A percentile compares a stretch with the other conserved stretches of the same genome.
phyloP scores from a whole-genome alignment of 1,140 invertebrate genomes.

The Drosophila murphyi region DNA sequence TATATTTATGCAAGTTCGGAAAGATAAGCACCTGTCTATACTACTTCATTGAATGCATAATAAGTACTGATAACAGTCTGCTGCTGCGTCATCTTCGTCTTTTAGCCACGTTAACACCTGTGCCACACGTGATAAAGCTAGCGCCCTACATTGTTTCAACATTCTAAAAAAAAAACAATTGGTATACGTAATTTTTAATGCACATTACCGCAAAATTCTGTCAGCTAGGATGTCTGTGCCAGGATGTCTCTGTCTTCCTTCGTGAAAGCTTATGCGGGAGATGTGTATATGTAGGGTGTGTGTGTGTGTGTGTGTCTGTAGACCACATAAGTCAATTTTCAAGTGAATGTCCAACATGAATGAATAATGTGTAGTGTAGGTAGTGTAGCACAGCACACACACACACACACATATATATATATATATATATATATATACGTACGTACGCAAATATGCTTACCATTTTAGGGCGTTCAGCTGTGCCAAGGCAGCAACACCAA shows the following conservation, averaged over 20 bases:
- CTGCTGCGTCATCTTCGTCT: background rate
- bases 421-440: background rate
- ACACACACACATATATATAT: background rate
- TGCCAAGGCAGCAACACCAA: conserved; percentile 29
- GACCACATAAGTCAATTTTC: conserved; percentile 67
- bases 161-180: conserved; percentile 27
- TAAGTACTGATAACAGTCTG: background rate
- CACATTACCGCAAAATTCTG: conserved; percentile 50
- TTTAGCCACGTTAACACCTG: conserved; percentile 24
- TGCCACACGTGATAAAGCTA: conserved; percentile 26
- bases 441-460: conserved; percentile 48
- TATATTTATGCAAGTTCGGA: no score
- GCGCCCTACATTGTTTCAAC: conserved; percentile 33
- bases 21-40: no score
- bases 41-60: conserved; percentile 13
- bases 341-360: conserved; percentile 69
- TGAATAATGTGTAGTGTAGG: conserved; percentile 59
- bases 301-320: conserved; percentile 15
- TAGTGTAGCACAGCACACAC: conserved; percentile 15
- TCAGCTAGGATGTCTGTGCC: conserved; percentile 33
- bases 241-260: conserved; percentile 24
- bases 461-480: conserved; percentile 49
- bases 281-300: background rate
- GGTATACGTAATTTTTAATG: conserved; percentile 55
- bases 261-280: background rate